These are phyloP conservation scores for Eudyptes chrysolophus DNA, from an alignment of 2,113 vertebrate species.

Conservation along the genomic window DNA sequence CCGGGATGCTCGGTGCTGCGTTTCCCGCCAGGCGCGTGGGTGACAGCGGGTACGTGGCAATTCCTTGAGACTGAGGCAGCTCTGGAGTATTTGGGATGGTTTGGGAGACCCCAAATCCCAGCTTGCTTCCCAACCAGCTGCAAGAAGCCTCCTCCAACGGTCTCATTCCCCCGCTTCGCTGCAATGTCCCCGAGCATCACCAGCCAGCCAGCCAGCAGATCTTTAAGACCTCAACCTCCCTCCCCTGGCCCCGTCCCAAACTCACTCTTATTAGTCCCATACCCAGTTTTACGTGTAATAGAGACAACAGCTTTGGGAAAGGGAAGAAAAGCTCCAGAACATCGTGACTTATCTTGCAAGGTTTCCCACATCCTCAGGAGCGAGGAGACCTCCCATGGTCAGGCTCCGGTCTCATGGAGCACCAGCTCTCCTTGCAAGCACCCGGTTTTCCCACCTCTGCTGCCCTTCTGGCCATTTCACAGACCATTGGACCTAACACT, in stretches of 20 bases:
- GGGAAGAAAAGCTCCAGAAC: not conserved
- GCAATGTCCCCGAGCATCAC: rapidly evolving
- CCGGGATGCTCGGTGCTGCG: not conserved
- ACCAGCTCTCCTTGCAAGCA: not conserved
- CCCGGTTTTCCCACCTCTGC: not conserved
- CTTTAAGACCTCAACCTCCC: not conserved
- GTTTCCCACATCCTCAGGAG: not conserved
- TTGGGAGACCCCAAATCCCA: not conserved
- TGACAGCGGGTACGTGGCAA: not conserved
- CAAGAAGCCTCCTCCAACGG: not conserved
- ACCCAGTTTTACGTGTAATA: not conserved
- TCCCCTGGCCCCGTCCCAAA: not conserved
- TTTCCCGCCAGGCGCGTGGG: not conserved
- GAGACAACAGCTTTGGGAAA: not conserved
- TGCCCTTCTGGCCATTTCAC: not conserved
- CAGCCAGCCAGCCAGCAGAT: not conserved
- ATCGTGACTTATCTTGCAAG: not conserved
- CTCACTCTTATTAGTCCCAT: not conserved
- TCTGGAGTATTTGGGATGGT: not conserved
- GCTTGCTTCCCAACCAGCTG: not conserved
- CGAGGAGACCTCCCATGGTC: rapidly evolving
- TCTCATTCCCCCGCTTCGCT: rapidly evolving
- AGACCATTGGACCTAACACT: not conserved
- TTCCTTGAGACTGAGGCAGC: not conserved
- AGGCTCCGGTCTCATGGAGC: not conserved